Percentiles rank a stretch among this genome's conserved stretches.
Conservation (phyloP, 2,113 vertebrate species). For the Phrynocephalus versicolor region DNA sequence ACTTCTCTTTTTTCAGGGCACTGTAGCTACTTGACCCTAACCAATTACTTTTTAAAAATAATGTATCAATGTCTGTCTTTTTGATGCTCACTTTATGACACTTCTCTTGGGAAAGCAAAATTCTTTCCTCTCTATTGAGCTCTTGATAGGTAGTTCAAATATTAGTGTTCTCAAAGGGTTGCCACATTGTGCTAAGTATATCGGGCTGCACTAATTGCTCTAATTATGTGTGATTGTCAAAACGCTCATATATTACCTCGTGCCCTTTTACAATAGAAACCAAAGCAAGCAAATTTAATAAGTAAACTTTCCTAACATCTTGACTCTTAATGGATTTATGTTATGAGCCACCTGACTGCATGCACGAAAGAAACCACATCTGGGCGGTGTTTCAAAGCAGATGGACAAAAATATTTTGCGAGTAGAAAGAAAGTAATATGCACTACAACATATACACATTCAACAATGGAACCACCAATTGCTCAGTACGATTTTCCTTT, state of each 20-base stretch:
- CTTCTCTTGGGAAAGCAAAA: neutral
- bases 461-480: neutral
- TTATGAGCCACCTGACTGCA: slow-evolving; percentile 55
- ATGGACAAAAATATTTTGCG: neutral
- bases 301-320: neutral
- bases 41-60: neutral
- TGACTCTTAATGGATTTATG: slow-evolving; percentile 68
- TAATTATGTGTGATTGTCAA: neutral
- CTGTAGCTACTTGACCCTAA: neutral
- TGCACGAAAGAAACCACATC: no score
- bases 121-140: neutral
- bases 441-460: neutral
- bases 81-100: neutral
- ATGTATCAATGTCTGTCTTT: neutral
- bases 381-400: no score
- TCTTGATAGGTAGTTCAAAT: neutral
- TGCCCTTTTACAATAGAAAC: neutral
- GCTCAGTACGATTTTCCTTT: slow-evolving; percentile 9
- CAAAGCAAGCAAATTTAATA: neutral
- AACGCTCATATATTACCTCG: neutral
- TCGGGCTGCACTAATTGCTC: neutral
- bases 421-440: slow-evolving; percentile 9
- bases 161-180: neutral
- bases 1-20: neutral
- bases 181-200: neutral